Percentiles rank a stretch among this genome's conserved stretches.
phyloP scores from a whole-genome alignment of 2,113 vertebrate species.

The Dicentrarchus labrax region DNA sequence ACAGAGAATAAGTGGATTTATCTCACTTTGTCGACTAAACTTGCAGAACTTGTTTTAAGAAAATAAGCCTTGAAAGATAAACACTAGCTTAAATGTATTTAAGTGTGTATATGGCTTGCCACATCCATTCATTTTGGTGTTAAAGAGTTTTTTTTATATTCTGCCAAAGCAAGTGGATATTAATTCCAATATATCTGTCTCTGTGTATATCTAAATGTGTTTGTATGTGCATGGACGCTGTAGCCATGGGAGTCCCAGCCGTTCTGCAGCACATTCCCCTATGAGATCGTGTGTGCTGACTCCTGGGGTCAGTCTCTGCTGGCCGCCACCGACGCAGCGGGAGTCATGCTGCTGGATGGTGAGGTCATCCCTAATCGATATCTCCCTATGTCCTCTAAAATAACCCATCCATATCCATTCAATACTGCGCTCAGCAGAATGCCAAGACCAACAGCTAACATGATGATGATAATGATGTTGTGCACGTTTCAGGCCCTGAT shows the following conservation, averaged over 20 bases:
- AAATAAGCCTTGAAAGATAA: too few species aligned
- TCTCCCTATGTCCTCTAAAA: slow-evolving; percentile 43
- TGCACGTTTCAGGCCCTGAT: slow-evolving; percentile 73
- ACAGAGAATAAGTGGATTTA: background rate
- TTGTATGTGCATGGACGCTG: slow-evolving; percentile 40
- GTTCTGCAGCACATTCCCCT: slow-evolving; percentile 95
- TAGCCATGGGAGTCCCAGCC: slow-evolving; percentile 99
- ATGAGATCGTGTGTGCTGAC: slow-evolving; percentile 94
- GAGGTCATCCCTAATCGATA: slow-evolving; percentile 66
- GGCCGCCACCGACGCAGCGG: slow-evolving; percentile 92
- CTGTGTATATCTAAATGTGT: background rate
- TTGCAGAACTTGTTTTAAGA: background rate
- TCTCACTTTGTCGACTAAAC: background rate
- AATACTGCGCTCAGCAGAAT: slow-evolving; percentile 49
- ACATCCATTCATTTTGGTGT: background rate
- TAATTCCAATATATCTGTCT: background rate
- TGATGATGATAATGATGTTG: slow-evolving; percentile 40
- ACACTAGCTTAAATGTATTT: background rate
- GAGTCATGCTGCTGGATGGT: slow-evolving; percentile 91
- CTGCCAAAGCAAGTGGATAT: background rate
- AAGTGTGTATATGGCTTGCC: background rate
- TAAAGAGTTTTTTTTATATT: background rate
- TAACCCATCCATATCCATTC: slow-evolving; percentile 49
- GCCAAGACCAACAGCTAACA: slow-evolving; percentile 24
- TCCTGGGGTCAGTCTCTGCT: slow-evolving; percentile 97